phyloP scores from a whole-genome alignment of 1,140 invertebrate genomes.

The Aphaenogaster rudis region DNA sequence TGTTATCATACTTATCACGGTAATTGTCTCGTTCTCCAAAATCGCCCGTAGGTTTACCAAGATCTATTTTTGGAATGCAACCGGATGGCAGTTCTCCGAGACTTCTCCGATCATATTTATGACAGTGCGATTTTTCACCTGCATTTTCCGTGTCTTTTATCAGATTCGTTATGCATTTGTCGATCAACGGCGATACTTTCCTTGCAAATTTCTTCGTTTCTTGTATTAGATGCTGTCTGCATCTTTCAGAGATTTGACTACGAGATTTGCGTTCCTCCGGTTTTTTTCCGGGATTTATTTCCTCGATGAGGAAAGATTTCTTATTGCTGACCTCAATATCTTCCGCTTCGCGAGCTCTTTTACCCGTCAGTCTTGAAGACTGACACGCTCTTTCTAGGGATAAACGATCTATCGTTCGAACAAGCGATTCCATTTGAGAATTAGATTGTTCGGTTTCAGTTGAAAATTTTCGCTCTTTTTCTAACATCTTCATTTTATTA shows the following conservation, averaged over 20 bases:
- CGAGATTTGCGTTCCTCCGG: background rate
- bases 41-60: background rate
- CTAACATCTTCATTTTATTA: background rate
- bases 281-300: background rate
- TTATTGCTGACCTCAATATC: slow-evolving; percentile 13
- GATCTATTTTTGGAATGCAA: background rate
- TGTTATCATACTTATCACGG: background rate
- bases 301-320: slow-evolving; percentile 57
- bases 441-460: background rate
- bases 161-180: slow-evolving; percentile 60
- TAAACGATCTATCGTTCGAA: slow-evolving; percentile 16
- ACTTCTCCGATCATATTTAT: background rate
- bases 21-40: background rate
- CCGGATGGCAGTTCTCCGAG: background rate
- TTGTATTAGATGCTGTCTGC: slow-evolving; percentile 46
- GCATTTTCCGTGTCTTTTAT: slow-evolving; percentile 43
- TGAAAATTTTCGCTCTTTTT: background rate
- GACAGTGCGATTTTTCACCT: background rate
- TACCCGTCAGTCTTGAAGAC: slow-evolving; percentile 24
- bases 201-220: slow-evolving; percentile 60
- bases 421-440: slow-evolving; percentile 4
- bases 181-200: slow-evolving; percentile 64
- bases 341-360: slow-evolving; percentile 54
- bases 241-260: slow-evolving; percentile 31
- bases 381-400: slow-evolving; percentile 14